These are phyloP conservation scores for Micrastur ruficollis DNA, from an alignment of 2,797 vertebrate genomes.

Conservation along the genomic window DNA sequence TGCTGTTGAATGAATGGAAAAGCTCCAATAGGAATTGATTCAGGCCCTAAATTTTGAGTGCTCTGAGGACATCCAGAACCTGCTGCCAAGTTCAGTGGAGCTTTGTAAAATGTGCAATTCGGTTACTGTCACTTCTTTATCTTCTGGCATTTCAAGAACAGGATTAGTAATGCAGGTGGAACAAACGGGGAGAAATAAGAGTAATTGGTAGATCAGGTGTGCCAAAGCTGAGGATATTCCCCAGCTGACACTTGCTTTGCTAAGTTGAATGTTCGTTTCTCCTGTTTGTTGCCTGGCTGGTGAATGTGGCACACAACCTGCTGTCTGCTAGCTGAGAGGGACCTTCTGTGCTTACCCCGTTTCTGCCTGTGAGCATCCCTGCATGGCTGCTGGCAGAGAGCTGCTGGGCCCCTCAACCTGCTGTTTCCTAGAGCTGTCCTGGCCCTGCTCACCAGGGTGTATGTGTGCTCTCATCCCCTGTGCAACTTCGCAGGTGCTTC, in stretches of 20 bases:
- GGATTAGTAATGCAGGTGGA: background rate
- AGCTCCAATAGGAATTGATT: conserved; percentile 28
- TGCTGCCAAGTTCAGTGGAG: background rate
- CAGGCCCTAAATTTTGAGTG: conserved; percentile 36
- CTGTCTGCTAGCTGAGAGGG: background rate
- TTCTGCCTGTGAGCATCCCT: background rate
- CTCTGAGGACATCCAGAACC: background rate
- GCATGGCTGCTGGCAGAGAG: background rate
- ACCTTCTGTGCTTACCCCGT: background rate
- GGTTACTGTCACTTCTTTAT: background rate
- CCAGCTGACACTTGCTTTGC: background rate
- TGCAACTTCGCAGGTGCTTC: background rate
- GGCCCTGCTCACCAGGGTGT: background rate
- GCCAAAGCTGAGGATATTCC: background rate
- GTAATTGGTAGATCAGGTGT: background rate
- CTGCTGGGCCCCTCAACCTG: background rate
- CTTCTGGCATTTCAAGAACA: background rate
- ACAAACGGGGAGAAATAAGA: background rate
- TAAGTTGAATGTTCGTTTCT: background rate
- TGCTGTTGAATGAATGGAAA: conserved; percentile 40
- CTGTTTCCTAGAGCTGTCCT: background rate
- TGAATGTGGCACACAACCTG: background rate
- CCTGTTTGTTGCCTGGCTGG: background rate
- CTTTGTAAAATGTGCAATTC: background rate
- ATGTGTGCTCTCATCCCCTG: rapidly evolving